phyloP scores from a whole-genome alignment of 1,140 invertebrate species.

The Myzus persicae region DNA sequence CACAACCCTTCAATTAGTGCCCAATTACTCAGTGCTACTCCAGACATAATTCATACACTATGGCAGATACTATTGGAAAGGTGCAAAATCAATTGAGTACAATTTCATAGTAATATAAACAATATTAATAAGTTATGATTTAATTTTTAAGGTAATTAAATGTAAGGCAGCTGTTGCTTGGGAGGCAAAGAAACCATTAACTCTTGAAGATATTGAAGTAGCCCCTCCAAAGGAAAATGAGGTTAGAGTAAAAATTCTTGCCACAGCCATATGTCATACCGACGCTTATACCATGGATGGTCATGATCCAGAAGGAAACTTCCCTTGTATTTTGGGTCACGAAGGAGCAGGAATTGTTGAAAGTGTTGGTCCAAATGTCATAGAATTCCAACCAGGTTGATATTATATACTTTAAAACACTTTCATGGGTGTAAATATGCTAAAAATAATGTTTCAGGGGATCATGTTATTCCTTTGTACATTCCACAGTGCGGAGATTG shows the following conservation, averaged over 20 bases:
- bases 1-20: background rate
- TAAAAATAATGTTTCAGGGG: conserved; percentile 71
- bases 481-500: conserved; percentile 96
- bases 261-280: conserved; percentile 96
- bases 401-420: background rate
- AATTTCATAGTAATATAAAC: background rate
- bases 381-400: conserved; percentile 79
- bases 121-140: background rate
- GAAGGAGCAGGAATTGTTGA: conserved; percentile 96
- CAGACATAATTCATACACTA: background rate
- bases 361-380: conserved; percentile 93
- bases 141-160: conserved; percentile 74
- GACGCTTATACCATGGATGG: conserved; percentile 94
- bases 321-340: conserved; percentile 92
- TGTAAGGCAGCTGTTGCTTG: conserved; percentile 93
- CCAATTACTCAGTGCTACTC: background rate
- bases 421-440: background rate
- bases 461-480: conserved; percentile 96
- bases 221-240: conserved; percentile 91
- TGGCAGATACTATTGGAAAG: conserved; percentile 30
- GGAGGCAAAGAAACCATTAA: conserved; percentile 84
- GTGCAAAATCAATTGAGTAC: background rate
- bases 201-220: conserved; percentile 91
- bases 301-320: conserved; percentile 91
- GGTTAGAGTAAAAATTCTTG: conserved; percentile 78